These are phyloP conservation scores for Scolopax mira DNA, from an alignment of 2,113 vertebrate genomes.

Conservation along the genomic window DNA sequence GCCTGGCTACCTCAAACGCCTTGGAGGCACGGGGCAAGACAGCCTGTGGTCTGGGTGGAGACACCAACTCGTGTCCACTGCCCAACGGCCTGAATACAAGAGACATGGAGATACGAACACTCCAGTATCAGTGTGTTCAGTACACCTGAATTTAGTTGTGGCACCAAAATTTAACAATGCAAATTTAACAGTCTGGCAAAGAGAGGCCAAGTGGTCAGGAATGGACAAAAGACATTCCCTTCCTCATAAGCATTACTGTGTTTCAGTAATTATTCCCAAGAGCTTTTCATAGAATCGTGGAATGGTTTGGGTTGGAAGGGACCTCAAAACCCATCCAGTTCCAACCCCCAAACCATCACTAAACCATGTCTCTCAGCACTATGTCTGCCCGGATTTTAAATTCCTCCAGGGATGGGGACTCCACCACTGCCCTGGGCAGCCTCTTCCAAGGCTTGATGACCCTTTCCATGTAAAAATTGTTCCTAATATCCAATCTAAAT, in stretches of 20 bases:
- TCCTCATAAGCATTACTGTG: background rate
- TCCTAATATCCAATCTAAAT: too few species aligned
- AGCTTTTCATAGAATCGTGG: background rate
- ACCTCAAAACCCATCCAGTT: too few species aligned
- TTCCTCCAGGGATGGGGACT: too few species aligned
- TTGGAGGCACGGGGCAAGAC: background rate
- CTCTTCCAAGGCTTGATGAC: too few species aligned
- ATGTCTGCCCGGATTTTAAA: too few species aligned
- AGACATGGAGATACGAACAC: background rate
- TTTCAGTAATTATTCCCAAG: background rate
- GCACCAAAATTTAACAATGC: background rate
- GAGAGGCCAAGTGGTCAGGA: background rate
- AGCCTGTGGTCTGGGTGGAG: background rate
- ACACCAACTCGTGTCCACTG: background rate
- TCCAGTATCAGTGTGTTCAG: too few species aligned
- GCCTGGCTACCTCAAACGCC: background rate
- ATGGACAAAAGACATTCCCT: background rate
- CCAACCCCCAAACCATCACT: too few species aligned
- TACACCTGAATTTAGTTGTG: background rate
- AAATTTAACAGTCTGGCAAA: background rate
- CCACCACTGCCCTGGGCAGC: too few species aligned
- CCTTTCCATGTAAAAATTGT: too few species aligned
- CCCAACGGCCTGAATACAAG: background rate
- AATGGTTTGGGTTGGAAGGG: too few species aligned
- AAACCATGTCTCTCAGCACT: too few species aligned